Percentiles rank a stretch among this genome's conserved stretches.
Evolutionary conservation across 1,140 invertebrate species (phyloP).

Genomic region (Onthophagus taurus): DNA sequence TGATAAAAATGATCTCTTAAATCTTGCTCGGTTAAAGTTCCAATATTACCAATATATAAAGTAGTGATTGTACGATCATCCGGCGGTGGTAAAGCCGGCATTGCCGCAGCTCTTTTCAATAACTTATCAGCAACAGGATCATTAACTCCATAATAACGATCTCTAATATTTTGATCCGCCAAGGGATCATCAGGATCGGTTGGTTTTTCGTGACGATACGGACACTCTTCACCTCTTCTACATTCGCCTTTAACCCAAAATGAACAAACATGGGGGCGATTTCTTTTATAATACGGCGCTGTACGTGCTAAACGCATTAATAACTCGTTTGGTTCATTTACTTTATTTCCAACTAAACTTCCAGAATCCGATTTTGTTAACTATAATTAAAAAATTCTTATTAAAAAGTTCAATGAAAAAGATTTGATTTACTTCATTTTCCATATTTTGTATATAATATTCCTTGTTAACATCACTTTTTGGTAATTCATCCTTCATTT

Average conservation of each 20-base stretch:
- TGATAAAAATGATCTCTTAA: conserved; percentile 93
- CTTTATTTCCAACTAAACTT: conserved; percentile 54
- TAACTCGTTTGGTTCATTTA: conserved; percentile 77
- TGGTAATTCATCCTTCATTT: conserved; percentile 90
- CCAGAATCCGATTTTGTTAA: conserved; percentile 43
- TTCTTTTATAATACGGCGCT: conserved; percentile 97
- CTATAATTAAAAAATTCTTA: conserved; percentile 27
- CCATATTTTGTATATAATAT: conserved; percentile 95
- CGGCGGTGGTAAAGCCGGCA: conserved; percentile 91
- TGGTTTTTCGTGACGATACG: conserved; percentile 97
- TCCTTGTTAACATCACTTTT: conserved; percentile 98
- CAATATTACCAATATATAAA: conserved; percentile 89
- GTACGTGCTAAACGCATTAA: conserved; percentile 91
- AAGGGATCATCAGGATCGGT: conserved; percentile 99
- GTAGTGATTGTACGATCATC: conserved; percentile 96
- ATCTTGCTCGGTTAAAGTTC: conserved; percentile 86
- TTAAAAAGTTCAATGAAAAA: conserved; percentile 18
- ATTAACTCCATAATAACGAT: conserved; percentile 96
- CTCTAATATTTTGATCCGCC: conserved; percentile 98
- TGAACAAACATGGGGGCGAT: conserved; percentile 97
- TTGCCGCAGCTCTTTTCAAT: conserved; percentile 81
- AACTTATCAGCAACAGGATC: conserved; percentile 99
- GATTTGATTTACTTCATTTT: conserved; percentile 53
- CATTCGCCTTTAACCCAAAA: conserved; percentile 99
- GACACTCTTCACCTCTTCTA: conserved; percentile 97